phyloP scores from a whole-genome alignment of 2,113 vertebrate species.

The Microcebus tavaratra region DNA sequence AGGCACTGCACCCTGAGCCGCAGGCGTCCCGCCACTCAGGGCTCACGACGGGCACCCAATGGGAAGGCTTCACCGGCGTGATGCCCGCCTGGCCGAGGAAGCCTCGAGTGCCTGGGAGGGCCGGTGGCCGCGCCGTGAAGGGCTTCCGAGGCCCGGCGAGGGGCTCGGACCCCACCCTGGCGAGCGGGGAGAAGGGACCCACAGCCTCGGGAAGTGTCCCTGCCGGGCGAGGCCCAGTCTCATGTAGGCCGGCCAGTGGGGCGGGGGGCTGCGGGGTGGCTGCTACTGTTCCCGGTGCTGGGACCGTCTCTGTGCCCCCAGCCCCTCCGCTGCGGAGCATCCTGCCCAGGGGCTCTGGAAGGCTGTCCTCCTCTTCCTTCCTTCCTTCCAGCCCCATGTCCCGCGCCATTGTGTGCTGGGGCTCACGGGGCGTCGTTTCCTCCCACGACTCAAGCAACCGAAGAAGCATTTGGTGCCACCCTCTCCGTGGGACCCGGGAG shows the following conservation, averaged over 20 bases:
- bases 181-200: fast-evolving
- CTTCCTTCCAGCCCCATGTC: background rate
- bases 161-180: background rate
- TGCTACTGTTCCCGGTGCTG: background rate
- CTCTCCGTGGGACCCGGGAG: fast-evolving
- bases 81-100: background rate
- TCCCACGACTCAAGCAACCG: background rate
- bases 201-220: background rate
- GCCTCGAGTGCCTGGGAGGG: fast-evolving
- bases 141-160: fast-evolving
- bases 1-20: fast-evolving
- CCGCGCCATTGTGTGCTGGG: fast-evolving
- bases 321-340: background rate
- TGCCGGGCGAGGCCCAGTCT: background rate
- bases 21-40: too few species aligned
- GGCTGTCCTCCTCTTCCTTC: fast-evolving
- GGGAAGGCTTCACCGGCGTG: fast-evolving
- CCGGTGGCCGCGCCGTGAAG: background rate
- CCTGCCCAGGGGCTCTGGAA: background rate
- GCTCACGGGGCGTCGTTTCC: background rate
- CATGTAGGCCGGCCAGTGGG: fast-evolving
- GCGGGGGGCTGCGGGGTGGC: fast-evolving
- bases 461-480: background rate
- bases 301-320: background rate
- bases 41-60: fast-evolving